Evolutionary conservation across 2,113 vertebrate species (phyloP), one percentile per base, ranked within the genome.

Genomic region (Eubucco bourcierii): DNA sequence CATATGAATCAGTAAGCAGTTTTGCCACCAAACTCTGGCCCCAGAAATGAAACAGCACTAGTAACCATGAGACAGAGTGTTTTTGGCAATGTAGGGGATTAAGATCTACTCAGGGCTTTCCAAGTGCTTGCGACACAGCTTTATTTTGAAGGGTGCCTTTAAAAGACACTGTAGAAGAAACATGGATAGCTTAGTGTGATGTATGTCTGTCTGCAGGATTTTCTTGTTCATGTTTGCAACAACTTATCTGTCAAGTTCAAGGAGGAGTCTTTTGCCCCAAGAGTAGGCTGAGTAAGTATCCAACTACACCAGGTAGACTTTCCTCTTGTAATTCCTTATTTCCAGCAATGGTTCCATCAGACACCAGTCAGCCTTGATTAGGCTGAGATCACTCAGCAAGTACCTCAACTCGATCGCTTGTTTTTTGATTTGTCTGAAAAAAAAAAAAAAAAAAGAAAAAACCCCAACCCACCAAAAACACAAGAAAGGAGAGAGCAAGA

Each of bases 341-440:
- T 95, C 80, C 79, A 93, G 25, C 33, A 76, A 70, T 74, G 68
- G 72, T 90, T 94, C 80, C 41, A 80, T 75, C 83, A 95, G 94
- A 94, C 70, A 76, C 31, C 34, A 74, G 74, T 78, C 74, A 90
- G 84, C 73, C 77, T 74, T 68, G 70, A 82, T n/a, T 4, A 7
- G 60, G n/a, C 68, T 76, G 76, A 91, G 59, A 77, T 94, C 56
- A 39, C 90, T 90, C 50, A 82, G 89, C 65, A 86, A 91, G 86
- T 80, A 93, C 91, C 90, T 94, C 82, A 53, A 61, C 82, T 92
- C 73, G 46, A 87, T 93, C 71, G 41, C 90, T 96, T 97, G 92
- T 87, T 97, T 97, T 97, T 94, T 55, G 60, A 52, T 94, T 95
- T 84, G 94, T 95, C 91, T 95, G 82, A 37, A 74, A 66, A 82